Percentiles rank a stretch among this genome's conserved stretches.
phyloP scores from a whole-genome alignment of 2,888 invertebrate genomes.

The Netelia virgata region DNA sequence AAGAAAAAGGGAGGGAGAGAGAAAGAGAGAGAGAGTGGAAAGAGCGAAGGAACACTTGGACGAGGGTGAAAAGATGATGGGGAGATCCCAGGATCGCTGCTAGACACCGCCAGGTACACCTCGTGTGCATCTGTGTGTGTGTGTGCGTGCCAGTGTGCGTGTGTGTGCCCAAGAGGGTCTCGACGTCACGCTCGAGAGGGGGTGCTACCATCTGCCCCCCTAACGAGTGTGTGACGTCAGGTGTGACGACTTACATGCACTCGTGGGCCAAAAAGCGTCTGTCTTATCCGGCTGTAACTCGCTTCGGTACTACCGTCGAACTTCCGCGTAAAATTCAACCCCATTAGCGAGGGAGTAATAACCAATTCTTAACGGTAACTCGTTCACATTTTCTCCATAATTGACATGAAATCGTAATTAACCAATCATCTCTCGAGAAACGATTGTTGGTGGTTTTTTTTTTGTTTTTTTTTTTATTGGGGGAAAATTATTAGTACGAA shows the following conservation, averaged over 20 bases:
- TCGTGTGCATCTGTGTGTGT: constrained; percentile 33
- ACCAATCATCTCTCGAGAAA: neutral
- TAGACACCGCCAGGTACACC: constrained; percentile 78
- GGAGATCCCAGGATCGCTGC: constrained; percentile 73
- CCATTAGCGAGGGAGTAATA: constrained; percentile 41
- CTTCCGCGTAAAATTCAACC: constrained; percentile 33
- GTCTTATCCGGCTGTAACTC: constrained; percentile 53
- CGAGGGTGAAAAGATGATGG: constrained; percentile 65
- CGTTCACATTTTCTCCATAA: neutral
- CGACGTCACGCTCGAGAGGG: constrained; percentile 84
- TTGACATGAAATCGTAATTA: neutral
- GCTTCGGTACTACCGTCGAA: constrained; percentile 29
- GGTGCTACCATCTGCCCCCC: constrained; percentile 83
- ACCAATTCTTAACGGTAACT: neutral
- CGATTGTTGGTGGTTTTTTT: neutral
- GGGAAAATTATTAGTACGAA: neutral
- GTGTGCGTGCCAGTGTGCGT: neutral
- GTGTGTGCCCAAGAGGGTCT: constrained; percentile 55
- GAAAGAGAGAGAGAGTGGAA: constrained; percentile 54
- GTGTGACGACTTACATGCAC: constrained; percentile 81
- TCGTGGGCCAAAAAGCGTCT: constrained; percentile 73
- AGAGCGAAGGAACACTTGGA: constrained; percentile 57
- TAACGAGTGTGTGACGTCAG: constrained; percentile 84
- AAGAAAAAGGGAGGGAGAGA: constrained; percentile 14
- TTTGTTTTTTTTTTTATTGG: neutral